phyloP scores from a whole-genome alignment of 2,888 invertebrate genomes.

The Acheta domesticus region DNA sequence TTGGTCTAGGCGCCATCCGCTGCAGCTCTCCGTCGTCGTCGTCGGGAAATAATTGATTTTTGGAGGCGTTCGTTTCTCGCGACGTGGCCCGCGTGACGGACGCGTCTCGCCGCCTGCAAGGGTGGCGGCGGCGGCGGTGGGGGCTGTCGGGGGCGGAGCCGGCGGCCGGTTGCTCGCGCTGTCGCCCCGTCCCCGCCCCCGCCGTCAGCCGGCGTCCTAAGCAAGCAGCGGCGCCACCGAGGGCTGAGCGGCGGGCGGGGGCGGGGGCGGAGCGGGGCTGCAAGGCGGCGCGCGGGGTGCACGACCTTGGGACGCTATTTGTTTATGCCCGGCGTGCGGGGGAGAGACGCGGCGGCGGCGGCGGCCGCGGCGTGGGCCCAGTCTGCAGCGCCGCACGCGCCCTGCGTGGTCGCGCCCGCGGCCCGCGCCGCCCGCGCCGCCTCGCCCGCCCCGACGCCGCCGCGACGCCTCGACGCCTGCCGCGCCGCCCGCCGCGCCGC shows the following conservation, averaged over 20 bases:
- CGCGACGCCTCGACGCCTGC: neutral
- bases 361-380: neutral
- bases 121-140: neutral
- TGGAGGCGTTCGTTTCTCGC: too few species aligned
- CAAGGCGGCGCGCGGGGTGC: neutral
- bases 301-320: neutral
- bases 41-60: too few species aligned
- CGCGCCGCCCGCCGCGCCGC: neutral
- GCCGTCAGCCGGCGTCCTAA: neutral
- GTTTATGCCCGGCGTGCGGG: neutral
- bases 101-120: neutral
- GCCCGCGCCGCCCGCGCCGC: neutral
- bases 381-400: neutral
- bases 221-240: neutral
- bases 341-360: neutral
- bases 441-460: neutral
- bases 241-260: too few species aligned
- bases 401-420: too few species aligned
- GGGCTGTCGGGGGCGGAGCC: neutral
- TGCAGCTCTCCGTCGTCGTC: too few species aligned
- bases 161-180: too few species aligned
- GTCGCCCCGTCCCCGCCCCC: neutral
- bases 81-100: too few species aligned
- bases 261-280: too few species aligned
- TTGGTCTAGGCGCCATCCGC: too few species aligned